A percentile compares a stretch with the other conserved stretches of the same genome.
Evolutionary conservation across 2,113 vertebrate genomes (phyloP).

Genomic region (Cephalophus harveyi): DNA sequence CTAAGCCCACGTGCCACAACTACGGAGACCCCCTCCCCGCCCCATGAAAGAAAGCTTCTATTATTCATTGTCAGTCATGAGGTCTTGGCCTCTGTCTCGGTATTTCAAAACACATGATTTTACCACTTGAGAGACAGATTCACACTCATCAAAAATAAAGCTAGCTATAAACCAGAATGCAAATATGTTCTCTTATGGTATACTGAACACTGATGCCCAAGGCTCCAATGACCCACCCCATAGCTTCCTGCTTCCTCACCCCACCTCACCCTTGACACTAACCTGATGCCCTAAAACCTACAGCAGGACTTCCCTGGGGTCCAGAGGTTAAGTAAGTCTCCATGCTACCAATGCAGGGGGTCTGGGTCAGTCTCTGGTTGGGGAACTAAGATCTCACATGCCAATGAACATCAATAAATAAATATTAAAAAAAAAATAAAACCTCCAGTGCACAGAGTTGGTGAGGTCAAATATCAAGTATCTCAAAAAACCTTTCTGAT

Average conservation of each 20-base stretch:
- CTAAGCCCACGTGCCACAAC: neutral
- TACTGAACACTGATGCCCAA: neutral
- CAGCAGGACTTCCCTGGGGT: neutral
- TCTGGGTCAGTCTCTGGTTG: neutral
- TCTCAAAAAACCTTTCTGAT: neutral
- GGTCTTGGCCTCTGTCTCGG: neutral
- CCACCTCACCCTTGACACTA: neutral
- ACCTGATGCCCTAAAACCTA: neutral
- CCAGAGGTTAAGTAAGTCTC: neutral
- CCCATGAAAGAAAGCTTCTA: neutral
- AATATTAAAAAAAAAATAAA: neutral
- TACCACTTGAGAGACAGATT: neutral
- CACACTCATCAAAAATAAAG: conserved; percentile 22
- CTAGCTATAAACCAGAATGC: neutral
- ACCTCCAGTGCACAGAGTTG: neutral
- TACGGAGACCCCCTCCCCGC: neutral
- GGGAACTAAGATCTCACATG: neutral
- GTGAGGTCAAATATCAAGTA: neutral
- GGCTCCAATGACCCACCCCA: neutral
- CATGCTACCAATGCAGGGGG: neutral
- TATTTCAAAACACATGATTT: neutral
- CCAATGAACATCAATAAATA: neutral
- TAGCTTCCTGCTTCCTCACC: neutral
- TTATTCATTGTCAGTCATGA: neutral
- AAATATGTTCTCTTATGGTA: neutral